Conservation (phyloP, 2,888 invertebrate species). For the Agriopis aurantiaria region DNA sequence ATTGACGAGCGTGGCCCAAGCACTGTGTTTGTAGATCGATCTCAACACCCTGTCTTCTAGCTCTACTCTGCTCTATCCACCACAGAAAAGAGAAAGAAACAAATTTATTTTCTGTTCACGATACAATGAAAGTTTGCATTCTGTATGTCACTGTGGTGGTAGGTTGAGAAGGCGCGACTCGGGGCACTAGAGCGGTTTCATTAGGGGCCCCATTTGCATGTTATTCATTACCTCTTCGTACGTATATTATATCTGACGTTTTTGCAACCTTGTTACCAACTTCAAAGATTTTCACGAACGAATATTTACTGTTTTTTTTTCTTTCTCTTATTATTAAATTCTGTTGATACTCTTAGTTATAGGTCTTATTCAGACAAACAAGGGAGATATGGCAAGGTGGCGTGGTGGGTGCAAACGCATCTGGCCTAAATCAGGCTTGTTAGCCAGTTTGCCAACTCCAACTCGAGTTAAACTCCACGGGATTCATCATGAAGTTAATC, state of each 20-base stretch:
- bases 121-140: slow-evolving; percentile 6
- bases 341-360: neutral
- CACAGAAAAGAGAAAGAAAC: neutral
- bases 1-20: no score
- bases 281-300: slow-evolving; percentile 38
- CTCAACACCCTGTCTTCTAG: no score
- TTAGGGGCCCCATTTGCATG: slow-evolving; percentile 75
- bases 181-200: slow-evolving; percentile 62
- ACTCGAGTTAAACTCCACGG: no score
- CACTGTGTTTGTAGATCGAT: no score
- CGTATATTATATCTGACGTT: slow-evolving; percentile 57
- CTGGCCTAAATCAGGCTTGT: no score
- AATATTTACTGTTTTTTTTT: slow-evolving; percentile 19
- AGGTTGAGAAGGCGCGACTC: slow-evolving; percentile 42
- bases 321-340: slow-evolving; percentile 14
- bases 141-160: slow-evolving; percentile 9
- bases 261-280: slow-evolving; percentile 44
- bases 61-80: no score
- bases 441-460: no score
- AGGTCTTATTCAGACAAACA: no score
- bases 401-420: no score
- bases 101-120: neutral
- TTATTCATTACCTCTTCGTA: slow-evolving; percentile 69
- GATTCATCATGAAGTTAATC: no score
- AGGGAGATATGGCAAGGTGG: no score